Conservation (phyloP, 2,888 invertebrate genomes). For the Andrena dorsata region DNA sequence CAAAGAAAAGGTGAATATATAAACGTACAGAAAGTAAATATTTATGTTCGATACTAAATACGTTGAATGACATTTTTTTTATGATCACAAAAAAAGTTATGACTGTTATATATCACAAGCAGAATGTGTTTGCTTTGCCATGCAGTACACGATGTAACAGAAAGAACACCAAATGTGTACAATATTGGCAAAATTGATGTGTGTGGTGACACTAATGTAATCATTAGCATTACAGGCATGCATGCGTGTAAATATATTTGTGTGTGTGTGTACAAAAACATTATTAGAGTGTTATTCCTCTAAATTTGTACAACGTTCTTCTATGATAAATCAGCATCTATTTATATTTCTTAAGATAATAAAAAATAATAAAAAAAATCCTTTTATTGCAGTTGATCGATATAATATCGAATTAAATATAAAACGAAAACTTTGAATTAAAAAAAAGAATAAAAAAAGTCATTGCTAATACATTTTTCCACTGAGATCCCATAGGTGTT, state of each 20-base stretch:
- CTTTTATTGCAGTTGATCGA: not conserved
- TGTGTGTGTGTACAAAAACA: constrained; percentile 1
- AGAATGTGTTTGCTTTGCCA: constrained; percentile 25
- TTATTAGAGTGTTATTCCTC: not conserved
- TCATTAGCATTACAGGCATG: constrained; percentile 14
- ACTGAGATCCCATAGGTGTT: not conserved
- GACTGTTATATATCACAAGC: constrained; percentile 1
- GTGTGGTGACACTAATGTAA: constrained; percentile 5
- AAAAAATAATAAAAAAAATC: not conserved
- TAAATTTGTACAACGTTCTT: constrained; percentile 1
- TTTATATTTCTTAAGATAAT: constrained; percentile 8
- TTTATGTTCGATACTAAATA: not conserved
- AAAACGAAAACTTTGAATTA: not conserved
- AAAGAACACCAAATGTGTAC: constrained; percentile 10
- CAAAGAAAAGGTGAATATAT: not conserved
- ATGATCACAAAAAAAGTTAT: not conserved
- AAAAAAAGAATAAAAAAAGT: not conserved
- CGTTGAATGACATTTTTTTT: not conserved
- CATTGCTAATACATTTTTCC: not conserved
- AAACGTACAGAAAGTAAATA: not conserved
- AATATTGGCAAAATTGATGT: not conserved
- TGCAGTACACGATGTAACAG: constrained; percentile 27
- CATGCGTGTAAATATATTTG: constrained; percentile 25
- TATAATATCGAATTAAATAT: not conserved
- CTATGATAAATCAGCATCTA: not conserved